Evolutionary conservation across 2,888 invertebrate genomes (phyloP), one percentile per base, ranked within the genome.

Genomic region (Flabesymbios commensalis): DNA sequence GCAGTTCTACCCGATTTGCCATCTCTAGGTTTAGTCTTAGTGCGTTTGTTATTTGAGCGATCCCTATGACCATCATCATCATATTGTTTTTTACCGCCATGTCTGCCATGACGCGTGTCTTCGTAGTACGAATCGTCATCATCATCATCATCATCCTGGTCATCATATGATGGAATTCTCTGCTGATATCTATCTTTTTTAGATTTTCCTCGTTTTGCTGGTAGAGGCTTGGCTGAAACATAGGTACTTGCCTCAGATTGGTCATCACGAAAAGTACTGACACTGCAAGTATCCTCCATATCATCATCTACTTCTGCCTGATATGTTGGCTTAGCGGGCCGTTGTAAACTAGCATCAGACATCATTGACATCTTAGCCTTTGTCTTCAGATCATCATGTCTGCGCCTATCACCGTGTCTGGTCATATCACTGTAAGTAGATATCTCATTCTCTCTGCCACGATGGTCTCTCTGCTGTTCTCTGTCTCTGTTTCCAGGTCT

Each of bases 401-500:
- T 32, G 26, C 19, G 29, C 26, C 17, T 54, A n/a, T 3, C 7
- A 3, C 32, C 1, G 19, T 31, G 19, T 10, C 39, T 59, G 14
- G 28, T 32, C 17, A 49, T 24, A 2, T 49, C n/a, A 2, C 32
- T 42, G 45, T 61, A 61, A 5, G 42, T 28, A 2, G 57, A 45
- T 10, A 59, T 59, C 42, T 59, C 53, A n/a, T 61, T 61, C 52
- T 58, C 51, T 1, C 24, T 43, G 14, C 47, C 56, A 47, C 47
- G 19, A 3, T 36, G n/a, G 26, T 17, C 24, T 5, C 47, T 29
- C 10, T 29, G 10, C 17, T 28, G 19, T 2, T 55, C 19, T n/a
- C 33, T 43, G 1, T 28, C 22, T 7, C 26, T 31, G 5, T 26
- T 7, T 4, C 19, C 49, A 14, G 31, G 31, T 32, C 32, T 56